phyloP scores from a whole-genome alignment of 2,113 vertebrate species.

The Catagonus wagneri region DNA sequence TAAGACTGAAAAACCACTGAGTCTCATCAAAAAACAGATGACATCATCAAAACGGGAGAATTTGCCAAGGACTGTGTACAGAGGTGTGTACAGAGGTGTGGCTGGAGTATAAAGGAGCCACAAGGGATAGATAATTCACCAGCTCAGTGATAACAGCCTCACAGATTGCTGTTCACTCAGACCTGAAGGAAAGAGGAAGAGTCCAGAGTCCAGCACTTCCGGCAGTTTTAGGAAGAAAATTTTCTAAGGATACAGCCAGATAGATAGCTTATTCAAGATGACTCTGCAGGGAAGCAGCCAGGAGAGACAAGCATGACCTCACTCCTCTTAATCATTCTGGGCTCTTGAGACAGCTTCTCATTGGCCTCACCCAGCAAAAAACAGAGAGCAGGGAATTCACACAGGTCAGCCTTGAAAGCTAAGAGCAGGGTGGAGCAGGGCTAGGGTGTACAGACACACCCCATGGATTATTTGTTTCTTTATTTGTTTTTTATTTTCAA shows the following conservation, averaged over 20 bases:
- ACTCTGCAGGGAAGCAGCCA: neutral
- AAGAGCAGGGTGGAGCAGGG: neutral
- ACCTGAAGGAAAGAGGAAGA: neutral
- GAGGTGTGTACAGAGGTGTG: neutral
- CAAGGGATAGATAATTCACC: too few species aligned
- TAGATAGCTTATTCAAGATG: rapidly evolving
- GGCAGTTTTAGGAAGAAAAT: neutral
- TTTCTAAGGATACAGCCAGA: neutral
- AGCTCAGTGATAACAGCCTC: neutral
- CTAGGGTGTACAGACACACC: neutral
- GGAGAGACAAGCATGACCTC: neutral
- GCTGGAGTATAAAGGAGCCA: neutral
- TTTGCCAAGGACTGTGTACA: neutral
- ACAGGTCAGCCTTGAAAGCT: neutral
- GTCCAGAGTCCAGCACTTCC: neutral
- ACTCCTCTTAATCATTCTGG: neutral
- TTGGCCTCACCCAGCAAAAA: neutral
- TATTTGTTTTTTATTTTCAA: neutral
- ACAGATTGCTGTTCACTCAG: neutral
- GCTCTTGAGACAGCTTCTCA: neutral
- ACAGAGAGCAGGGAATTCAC: neutral
- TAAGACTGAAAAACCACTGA: neutral
- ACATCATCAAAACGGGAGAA: neutral
- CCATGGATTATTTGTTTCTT: neutral
- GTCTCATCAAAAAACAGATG: neutral